phyloP scores from a whole-genome alignment of 2,113 vertebrate genomes.

The Nothobranchius kuhntae region DNA sequence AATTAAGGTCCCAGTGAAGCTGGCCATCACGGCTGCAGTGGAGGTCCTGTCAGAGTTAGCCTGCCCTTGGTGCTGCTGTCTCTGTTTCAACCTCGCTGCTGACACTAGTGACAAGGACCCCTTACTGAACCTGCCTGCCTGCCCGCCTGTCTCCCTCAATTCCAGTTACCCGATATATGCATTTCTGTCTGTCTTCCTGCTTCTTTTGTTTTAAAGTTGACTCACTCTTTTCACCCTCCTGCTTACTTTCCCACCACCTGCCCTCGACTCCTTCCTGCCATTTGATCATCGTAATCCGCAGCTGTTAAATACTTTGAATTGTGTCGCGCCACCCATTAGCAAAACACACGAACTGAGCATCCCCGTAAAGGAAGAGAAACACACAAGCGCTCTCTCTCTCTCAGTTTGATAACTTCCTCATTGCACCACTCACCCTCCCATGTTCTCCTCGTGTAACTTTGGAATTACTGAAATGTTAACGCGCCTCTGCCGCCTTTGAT shows the following conservation, averaged over 20 bases:
- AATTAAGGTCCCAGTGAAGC: slow-evolving; percentile 94
- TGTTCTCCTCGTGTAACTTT: slow-evolving; percentile 80
- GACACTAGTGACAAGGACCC: slow-evolving; percentile 73
- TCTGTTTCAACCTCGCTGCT: slow-evolving; percentile 62
- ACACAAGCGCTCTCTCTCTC: slow-evolving; percentile 17
- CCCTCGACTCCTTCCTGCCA: slow-evolving; percentile 30
- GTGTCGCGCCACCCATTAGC: slow-evolving; percentile 80
- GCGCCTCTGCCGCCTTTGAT: slow-evolving; percentile 93
- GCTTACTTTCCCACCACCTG: slow-evolving; percentile 10
- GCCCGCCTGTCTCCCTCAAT: slow-evolving; percentile 71
- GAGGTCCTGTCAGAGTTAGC: slow-evolving; percentile 72
- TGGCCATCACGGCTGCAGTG: slow-evolving; percentile 82
- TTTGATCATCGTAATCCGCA: slow-evolving; percentile 53
- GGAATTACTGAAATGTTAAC: slow-evolving; percentile 99
- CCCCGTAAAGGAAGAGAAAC: slow-evolving; percentile 56
- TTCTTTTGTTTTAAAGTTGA: slow-evolving; percentile 12
- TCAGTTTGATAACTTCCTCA: slow-evolving; percentile 81
- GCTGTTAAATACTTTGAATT: slow-evolving; percentile 87
- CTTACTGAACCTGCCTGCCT: slow-evolving; percentile 65
- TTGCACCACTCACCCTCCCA: slow-evolving; percentile 82
- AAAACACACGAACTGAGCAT: slow-evolving; percentile 81
- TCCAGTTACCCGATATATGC: slow-evolving; percentile 64
- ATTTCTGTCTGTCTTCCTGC: slow-evolving; percentile 60
- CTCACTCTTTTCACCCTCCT: neutral
- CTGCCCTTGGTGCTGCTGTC: slow-evolving; percentile 72